These are phyloP conservation scores for Ceratosolen fusciceps DNA, from an alignment of 1,140 invertebrate species.

Conservation along the genomic window DNA sequence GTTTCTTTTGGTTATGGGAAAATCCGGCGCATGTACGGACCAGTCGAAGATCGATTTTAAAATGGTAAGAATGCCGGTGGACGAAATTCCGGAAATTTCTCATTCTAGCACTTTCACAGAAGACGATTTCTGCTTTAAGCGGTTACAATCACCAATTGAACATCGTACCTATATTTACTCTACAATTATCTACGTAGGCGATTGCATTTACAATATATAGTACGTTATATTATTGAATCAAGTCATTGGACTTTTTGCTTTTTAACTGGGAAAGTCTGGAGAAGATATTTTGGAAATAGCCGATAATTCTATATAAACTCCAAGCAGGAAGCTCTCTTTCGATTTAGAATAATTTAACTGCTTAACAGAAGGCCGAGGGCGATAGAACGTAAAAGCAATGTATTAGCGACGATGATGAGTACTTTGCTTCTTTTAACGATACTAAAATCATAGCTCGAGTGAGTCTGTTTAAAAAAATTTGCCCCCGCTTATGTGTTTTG, in stretches of 20 bases:
- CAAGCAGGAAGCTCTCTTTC: not conserved
- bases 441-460: not conserved
- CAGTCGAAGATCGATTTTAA: not conserved
- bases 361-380: not conserved
- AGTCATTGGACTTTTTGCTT: too few relatives aligned
- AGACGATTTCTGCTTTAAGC: not conserved
- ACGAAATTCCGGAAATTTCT: not conserved
- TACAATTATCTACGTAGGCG: too few relatives aligned
- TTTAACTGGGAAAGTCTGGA: too few relatives aligned
- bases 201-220: too few relatives aligned
- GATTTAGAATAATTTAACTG: not conserved
- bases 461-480: not conserved
- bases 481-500: too few relatives aligned
- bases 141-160: too few relatives aligned
- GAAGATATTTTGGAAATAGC: not conserved
- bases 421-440: not conserved
- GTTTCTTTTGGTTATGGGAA: not conserved
- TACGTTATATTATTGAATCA: too few relatives aligned
- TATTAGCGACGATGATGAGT: not conserved
- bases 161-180: too few relatives aligned
- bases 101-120: not conserved
- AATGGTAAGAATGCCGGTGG: not conserved
- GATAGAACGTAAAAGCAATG: not conserved
- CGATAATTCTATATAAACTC: not conserved
- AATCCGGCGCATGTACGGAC: not conserved